Conservation (phyloP, 2,888 invertebrate species). For the Metellina segmentata region DNA sequence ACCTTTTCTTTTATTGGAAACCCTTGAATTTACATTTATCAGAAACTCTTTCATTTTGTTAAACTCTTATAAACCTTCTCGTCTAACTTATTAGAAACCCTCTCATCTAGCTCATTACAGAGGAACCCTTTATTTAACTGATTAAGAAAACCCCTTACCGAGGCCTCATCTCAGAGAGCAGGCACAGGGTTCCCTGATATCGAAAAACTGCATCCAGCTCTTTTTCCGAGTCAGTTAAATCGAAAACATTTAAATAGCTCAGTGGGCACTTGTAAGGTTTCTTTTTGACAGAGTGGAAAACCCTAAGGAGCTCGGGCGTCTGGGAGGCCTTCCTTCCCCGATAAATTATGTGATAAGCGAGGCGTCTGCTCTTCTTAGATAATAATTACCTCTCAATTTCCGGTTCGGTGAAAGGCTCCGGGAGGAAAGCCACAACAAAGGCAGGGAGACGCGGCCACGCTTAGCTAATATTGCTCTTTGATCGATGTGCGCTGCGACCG, state of each 20-base stretch:
- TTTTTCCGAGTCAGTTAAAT: background rate
- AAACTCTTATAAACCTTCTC: too few relatives aligned
- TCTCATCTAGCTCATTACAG: too few relatives aligned
- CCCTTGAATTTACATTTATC: too few relatives aligned
- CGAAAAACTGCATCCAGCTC: too few relatives aligned
- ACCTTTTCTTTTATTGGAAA: too few relatives aligned
- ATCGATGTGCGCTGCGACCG: conserved; percentile 56
- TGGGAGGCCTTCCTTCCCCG: conserved; percentile 42
- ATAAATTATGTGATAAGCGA: conserved; percentile 72
- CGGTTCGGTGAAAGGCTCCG: conserved; percentile 51
- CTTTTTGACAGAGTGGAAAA: background rate
- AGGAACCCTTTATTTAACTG: background rate
- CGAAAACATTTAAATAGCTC: conserved; percentile 1
- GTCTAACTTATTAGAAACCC: too few relatives aligned
- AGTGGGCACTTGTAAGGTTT: background rate
- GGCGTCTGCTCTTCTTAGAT: conserved; percentile 70
- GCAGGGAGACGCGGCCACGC: conserved; percentile 44
- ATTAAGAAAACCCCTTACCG: background rate
- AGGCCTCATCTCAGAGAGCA: background rate
- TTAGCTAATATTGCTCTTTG: conserved; percentile 68
- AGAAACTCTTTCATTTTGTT: too few relatives aligned
- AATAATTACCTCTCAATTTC: conserved; percentile 74
- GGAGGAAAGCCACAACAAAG: conserved; percentile 73
- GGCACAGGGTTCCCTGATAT: background rate
- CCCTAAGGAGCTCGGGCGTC: conserved; percentile 21